These are phyloP conservation scores for Steinernema hermaphroditum DNA, from an alignment of 2,888 invertebrate genomes.

Conservation along the genomic window DNA sequence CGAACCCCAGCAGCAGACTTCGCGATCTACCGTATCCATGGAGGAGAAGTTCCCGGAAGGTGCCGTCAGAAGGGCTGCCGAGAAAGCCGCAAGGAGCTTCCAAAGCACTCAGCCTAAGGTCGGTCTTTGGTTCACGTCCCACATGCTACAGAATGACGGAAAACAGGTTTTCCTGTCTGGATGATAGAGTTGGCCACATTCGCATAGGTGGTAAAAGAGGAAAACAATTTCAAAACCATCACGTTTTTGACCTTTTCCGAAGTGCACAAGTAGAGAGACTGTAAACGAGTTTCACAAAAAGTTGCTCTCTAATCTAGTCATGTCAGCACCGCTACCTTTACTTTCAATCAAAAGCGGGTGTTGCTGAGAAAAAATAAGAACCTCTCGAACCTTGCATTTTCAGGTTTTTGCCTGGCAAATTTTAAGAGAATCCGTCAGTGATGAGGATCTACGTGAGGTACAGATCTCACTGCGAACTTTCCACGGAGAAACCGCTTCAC, in stretches of 20 bases:
- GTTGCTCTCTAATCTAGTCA: not conserved
- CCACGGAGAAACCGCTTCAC: slow-evolving; percentile 64
- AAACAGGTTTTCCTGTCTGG: not conserved
- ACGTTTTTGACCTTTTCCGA: not conserved
- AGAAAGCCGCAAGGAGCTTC: slow-evolving; percentile 63
- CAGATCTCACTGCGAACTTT: slow-evolving; percentile 64
- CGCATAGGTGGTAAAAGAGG: not conserved
- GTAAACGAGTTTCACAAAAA: slow-evolving; percentile 1
- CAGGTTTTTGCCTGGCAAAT: slow-evolving; percentile 67
- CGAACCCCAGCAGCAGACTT: slow-evolving; percentile 20
- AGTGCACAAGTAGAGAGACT: not conserved
- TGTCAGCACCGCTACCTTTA: not conserved
- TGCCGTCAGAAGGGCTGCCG: slow-evolving; percentile 64
- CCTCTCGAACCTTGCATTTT: slow-evolving; percentile 32
- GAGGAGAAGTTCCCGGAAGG: slow-evolving; percentile 58
- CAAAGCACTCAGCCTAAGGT: slow-evolving; percentile 66
- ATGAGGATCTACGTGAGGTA: slow-evolving; percentile 63
- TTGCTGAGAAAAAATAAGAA: too few species aligned
- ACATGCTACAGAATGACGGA: not conserved
- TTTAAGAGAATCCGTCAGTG: slow-evolving; percentile 64
- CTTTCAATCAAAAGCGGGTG: too few species aligned
- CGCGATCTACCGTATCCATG: slow-evolving; percentile 30
- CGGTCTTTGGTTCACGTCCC: not conserved
- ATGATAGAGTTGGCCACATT: not conserved
- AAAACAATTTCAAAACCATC: slow-evolving; percentile 10